Evolutionary conservation across 1,140 invertebrate species (phyloP), one percentile per base, ranked within the genome.

Genomic region (Ephestia elutella): DNA sequence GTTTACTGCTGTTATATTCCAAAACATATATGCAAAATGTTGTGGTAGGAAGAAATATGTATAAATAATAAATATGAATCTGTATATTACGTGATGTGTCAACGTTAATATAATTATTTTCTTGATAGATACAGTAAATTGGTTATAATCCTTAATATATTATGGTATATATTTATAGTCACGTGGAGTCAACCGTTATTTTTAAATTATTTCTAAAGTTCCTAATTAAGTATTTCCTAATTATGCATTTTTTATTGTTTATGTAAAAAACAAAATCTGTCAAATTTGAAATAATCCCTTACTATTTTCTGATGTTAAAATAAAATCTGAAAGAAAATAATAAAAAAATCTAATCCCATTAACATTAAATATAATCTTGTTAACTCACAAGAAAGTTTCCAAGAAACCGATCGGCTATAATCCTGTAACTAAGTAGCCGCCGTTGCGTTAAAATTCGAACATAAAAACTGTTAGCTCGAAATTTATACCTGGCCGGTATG

Each of bases 401-500:
- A 19, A 56, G 54, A 59, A 56, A 38, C 35, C 21, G 50, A 17
- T 28, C 38, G 50, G 8, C 53, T 51, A 65, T 65, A 68, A 69
- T 63, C 60, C 66, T 66, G 55, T 60, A 66, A 59, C 53, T 30
- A 55, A 59, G 66, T 66, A 66, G 68, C 68, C 60, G 44, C 59
- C 59, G 68, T 71, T 76, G 65, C 71, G 71, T 72, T 71, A 63
- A 72, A 70, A 66, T 63, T 56, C 66, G 0, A 21, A 53, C 71
- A 78, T 72, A 76, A 79, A 83, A 83, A 78, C 60, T 68, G 59
- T 78, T 78, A 70, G 71, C 71, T 57, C 71, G 68, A 82, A 84
- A 80, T 83, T 82, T 86, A 84, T 87, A 87, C 85, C 85, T 87
- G 82, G 71, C 77, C 73, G 71, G 73, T 77, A 81, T 87, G 85